Base-by-base conservation (phyloP, 2,113 vertebrate species). In the Anguilla rostrata region DNA sequence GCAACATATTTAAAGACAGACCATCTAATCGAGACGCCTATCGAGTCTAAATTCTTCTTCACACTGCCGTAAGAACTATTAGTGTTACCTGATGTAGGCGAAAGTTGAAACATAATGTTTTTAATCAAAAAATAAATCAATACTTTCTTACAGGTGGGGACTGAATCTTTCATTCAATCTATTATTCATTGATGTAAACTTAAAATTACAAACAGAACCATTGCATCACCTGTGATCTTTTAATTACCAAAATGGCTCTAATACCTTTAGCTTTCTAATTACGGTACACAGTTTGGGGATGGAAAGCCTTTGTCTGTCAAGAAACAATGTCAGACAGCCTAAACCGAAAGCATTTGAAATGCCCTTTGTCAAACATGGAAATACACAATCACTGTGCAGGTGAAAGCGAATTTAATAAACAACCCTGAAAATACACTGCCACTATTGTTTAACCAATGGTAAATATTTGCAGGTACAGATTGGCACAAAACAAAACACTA, bases 31-130 rank as follows among this genome's bases (percentile, higher is more conserved):
- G 43, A 46, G 43, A 6, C 3, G 43, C 43, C 43, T 8, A 46
- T 46, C 5, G 43, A 46, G 43, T 46, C 63, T 87, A 86, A 89
- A 83, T 80, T 89, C 88, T 53, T 89, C 92, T 88, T 92, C 53
- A 87, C 85, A 89, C 84, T 78, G 29, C 57, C 75, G 12, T 66
- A 81, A 82, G 53, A 88, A 60, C 43, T 46, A 8, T 46, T 46
- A 46, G 43, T 46, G 3, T 46, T 46, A 46, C 43, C 8, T 46
- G 43, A 46, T 46, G 43, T 46, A 46, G 1, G 12, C 49, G 14
- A 53, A 8, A 11, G 12, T 53, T 53, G 12, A 53, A 53, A 53
- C 49, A 53, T 53, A 14, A 53, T 53, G 49, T 53, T 53, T 53
- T 53, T 14, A 53, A 53, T 53, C 49, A 53, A 11, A 53, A 11